Evolutionary conservation across 2,888 invertebrate genomes (phyloP).

Genomic region (Terebella lapidaria): DNA sequence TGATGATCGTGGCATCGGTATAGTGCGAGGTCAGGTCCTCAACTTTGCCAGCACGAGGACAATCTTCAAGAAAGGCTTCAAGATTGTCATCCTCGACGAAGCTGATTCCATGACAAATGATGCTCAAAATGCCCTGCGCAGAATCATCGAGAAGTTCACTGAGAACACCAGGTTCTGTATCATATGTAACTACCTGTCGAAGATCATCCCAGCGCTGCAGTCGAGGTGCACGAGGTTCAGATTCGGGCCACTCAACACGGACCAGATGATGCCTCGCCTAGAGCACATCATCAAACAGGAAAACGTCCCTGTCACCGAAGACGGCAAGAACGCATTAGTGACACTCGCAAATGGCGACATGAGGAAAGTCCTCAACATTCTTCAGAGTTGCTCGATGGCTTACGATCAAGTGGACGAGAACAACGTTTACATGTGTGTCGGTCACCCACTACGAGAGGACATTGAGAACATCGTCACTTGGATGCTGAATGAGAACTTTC

Average conservation of each 20-base stretch:
- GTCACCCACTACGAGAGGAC: slow-evolving; percentile 86
- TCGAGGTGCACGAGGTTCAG: slow-evolving; percentile 95
- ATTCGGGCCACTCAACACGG: slow-evolving; percentile 81
- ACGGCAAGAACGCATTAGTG: slow-evolving; percentile 25
- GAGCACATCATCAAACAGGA: slow-evolving; percentile 77
- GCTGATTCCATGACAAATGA: slow-evolving; percentile 99
- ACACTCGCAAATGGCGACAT: slow-evolving; percentile 93
- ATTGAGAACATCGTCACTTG: slow-evolving; percentile 83
- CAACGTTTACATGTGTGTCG: slow-evolving; percentile 91
- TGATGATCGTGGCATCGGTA: slow-evolving; percentile 94
- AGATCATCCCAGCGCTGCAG: slow-evolving; percentile 97
- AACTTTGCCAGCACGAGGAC: slow-evolving; percentile 96
- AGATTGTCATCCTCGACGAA: slow-evolving; percentile 94
- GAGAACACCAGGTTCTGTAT: slow-evolving; percentile 97
- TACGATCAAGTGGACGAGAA: slow-evolving; percentile 83
- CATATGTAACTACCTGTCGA: slow-evolving; percentile 96
- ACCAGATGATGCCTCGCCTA: slow-evolving; percentile 84
- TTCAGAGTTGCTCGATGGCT: slow-evolving; percentile 91
- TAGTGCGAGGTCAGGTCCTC: slow-evolving; percentile 87
- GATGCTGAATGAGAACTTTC: slow-evolving; percentile 67
- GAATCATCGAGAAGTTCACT: slow-evolving; percentile 98
- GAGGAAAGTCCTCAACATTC: slow-evolving; percentile 91
- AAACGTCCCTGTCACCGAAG: slow-evolving; percentile 49
- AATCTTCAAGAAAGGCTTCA: slow-evolving; percentile 88
- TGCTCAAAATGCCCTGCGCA: slow-evolving; percentile 84